A percentile compares a stretch with the other conserved stretches of the same genome.
phyloP scores from a whole-genome alignment of 2,797 vertebrate species.

The Trichosurus vulpecula region DNA sequence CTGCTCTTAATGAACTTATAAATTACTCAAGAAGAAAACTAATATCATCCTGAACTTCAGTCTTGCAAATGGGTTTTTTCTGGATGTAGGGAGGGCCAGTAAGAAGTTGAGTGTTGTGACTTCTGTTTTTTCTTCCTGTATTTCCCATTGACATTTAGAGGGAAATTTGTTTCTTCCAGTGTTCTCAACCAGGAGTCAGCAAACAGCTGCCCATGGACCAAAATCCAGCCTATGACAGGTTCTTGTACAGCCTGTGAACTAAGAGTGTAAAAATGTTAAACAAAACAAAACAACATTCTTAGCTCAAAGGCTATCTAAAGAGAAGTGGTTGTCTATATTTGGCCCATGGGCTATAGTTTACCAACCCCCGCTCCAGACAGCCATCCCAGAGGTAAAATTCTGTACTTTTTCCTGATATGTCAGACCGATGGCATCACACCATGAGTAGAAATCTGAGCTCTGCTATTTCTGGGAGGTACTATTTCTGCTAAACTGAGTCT shows the following conservation, averaged over 20 bases:
- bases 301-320: neutral
- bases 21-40: neutral
- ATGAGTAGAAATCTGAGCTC: neutral
- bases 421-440: neutral
- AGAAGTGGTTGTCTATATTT: neutral
- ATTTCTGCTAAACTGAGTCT: conserved; percentile 36
- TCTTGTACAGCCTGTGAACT: neutral
- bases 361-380: neutral
- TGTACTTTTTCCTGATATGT: neutral
- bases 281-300: neutral
- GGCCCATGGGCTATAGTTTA: neutral
- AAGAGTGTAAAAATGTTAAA: neutral
- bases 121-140: neutral
- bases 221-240: neutral
- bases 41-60: neutral
- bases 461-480: conserved; percentile 36
- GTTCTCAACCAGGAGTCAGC: neutral
- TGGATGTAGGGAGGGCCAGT: neutral
- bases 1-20: neutral
- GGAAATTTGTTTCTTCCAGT: neutral
- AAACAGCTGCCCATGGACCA: neutral
- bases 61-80: conserved; percentile 31
- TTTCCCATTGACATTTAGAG: neutral
- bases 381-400: neutral
- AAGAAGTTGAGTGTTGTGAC: neutral